Evolutionary conservation across 2,113 vertebrate genomes (phyloP), one percentile per base, ranked within the genome.

Genomic region (Dasypus novemcinctus): DNA sequence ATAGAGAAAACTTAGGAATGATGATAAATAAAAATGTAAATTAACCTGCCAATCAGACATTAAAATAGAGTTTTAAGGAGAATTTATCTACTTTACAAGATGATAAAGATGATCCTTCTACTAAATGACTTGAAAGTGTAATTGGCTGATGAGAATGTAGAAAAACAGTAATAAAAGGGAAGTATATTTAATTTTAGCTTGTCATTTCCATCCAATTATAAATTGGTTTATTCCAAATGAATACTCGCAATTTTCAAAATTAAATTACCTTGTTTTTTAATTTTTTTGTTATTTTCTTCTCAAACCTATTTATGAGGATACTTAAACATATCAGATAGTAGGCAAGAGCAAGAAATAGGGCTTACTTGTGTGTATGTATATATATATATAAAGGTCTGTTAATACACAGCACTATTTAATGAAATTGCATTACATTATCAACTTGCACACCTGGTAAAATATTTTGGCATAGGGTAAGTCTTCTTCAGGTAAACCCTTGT

Each of bases 401-500:
- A 84, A 69, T 80, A 66, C 13, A 66, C 25, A 76, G 8, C 9
- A 6, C 57, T 91, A 69, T 64, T 88, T 69, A 74, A 61, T 94
- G 92, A 88, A 94, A 94, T 46, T 46, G 1, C 33, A 4, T 95
- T 87, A 52, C 41, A 46, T 1, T 69, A 95, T 93, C 90, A 71
- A 23, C 81, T 94, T 21, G 66, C 93, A 97, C 75, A 90, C 87
- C 75, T 85, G 38, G 54, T 41, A 41, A 81, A 4, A 4, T 85
- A 61, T 64, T 97, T 90, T 94, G 97, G 91, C 0, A 0, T 88
- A 23, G 43, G 74, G 38, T 72, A 52, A 91, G 91, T 95, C 97
- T 97, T 96, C 93, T 78, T 94, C 93, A 20, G 94, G 95, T 93
- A 96, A 97, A 96, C 81, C 80, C 94, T 96, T 90, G 93, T 97